These are phyloP conservation scores for Tenebrio molitor DNA, from an alignment of 1,140 invertebrate species.

Conservation along the genomic window DNA sequence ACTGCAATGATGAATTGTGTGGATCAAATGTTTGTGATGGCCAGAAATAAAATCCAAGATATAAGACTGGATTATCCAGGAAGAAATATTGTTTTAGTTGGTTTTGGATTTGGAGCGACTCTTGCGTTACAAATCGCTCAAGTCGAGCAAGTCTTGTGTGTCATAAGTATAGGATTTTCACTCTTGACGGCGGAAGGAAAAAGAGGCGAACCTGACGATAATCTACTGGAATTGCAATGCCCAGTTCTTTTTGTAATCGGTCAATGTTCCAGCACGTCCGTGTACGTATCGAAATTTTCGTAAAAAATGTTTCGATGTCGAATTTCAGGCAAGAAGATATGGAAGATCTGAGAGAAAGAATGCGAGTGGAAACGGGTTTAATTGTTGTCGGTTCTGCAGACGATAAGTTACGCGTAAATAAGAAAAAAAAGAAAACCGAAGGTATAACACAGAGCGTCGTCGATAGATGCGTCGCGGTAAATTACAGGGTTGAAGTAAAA, in stretches of 20 bases:
- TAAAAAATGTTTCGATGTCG: neutral
- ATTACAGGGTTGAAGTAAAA: slow-evolving; percentile 56
- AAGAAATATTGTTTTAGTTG: slow-evolving; percentile 82
- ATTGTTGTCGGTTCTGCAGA: slow-evolving; percentile 88
- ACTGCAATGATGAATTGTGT: slow-evolving; percentile 72
- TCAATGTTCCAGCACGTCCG: slow-evolving; percentile 75
- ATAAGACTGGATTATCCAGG: slow-evolving; percentile 76
- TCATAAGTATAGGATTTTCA: slow-evolving; percentile 87
- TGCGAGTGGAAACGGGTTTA: slow-evolving; percentile 82
- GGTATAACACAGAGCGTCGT: slow-evolving; percentile 87
- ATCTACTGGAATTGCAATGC: slow-evolving; percentile 78
- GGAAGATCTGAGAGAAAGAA: slow-evolving; percentile 81
- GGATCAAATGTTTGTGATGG: slow-evolving; percentile 79
- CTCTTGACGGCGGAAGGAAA: slow-evolving; percentile 81
- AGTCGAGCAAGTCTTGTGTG: slow-evolving; percentile 78
- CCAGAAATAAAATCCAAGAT: slow-evolving; percentile 79
- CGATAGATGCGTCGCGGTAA: slow-evolving; percentile 80
- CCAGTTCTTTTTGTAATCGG: slow-evolving; percentile 88
- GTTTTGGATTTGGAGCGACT: slow-evolving; percentile 82
- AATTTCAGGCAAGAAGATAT: slow-evolving; percentile 77
- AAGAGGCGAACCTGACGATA: slow-evolving; percentile 85
- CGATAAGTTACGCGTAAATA: slow-evolving; percentile 80
- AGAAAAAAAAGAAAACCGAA: slow-evolving; percentile 78
- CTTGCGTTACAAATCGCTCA: slow-evolving; percentile 79
- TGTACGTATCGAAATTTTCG: slow-evolving; percentile 59